Evolutionary conservation across 2,797 vertebrate species (phyloP).

Genomic region (Catostomus latipinnis): DNA sequence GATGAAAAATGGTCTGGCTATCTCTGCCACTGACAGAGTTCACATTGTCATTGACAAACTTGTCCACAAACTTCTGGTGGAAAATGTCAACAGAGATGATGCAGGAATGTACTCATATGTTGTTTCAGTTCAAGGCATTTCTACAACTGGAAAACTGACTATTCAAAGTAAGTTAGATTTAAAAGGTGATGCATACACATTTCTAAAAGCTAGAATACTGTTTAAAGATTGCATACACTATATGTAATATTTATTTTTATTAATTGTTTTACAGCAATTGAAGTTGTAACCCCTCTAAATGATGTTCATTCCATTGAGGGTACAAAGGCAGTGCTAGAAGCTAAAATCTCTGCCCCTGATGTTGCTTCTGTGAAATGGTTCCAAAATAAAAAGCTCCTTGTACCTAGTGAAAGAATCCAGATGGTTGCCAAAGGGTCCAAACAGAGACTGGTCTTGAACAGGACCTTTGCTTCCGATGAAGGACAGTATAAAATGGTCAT

Average conservation of each 20-base stretch:
- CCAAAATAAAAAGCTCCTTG: constrained; percentile 86
- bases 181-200: neutral
- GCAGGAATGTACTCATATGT: constrained; percentile 89
- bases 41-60: constrained; percentile 96
- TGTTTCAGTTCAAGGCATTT: constrained; percentile 86
- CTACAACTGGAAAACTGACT: constrained; percentile 85
- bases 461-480: constrained; percentile 88
- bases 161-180: constrained; percentile 87
- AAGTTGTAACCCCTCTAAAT: constrained; percentile 87
- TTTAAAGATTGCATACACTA: neutral
- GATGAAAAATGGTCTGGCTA: constrained; percentile 89
- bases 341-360: constrained; percentile 95
- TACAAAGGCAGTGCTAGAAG: constrained; percentile 92
- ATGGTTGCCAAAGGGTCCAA: constrained; percentile 92
- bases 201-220: neutral
- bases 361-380: constrained; percentile 94
- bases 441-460: constrained; percentile 89
- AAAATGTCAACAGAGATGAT: constrained; percentile 90
- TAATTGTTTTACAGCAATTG: constrained; percentile 81
- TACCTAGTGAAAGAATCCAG: constrained; percentile 87
- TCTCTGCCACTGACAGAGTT: constrained; percentile 87
- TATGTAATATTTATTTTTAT: neutral
- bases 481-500: constrained; percentile 89
- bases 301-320: constrained; percentile 89
- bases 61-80: constrained; percentile 93